Evolutionary conservation across 2,888 invertebrate species (phyloP).

Genomic region (Hofmannophila pseudospretella): DNA sequence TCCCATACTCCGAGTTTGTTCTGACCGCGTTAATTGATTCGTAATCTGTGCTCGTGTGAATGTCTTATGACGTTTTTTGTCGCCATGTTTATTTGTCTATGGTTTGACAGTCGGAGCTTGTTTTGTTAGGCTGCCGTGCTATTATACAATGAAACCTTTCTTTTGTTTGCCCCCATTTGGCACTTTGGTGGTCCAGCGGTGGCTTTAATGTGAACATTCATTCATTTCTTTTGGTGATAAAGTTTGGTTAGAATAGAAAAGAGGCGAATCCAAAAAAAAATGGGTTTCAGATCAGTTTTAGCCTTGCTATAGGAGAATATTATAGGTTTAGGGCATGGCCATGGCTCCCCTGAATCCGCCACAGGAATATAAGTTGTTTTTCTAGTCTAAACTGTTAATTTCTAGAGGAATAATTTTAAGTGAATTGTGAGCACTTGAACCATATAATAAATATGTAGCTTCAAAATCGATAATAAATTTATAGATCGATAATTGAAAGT

Average conservation of each 20-base stretch:
- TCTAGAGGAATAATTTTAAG: too few species aligned
- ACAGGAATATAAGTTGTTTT: too few species aligned
- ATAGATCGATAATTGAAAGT: too few species aligned
- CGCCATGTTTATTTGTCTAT: slow-evolving; percentile 24
- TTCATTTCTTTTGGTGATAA: not conserved
- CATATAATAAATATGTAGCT: too few species aligned
- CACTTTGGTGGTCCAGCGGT: slow-evolving; percentile 28
- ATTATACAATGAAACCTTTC: slow-evolving; percentile 15
- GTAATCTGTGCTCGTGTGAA: slow-evolving; percentile 61
- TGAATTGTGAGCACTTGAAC: too few species aligned
- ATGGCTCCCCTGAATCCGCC: too few species aligned
- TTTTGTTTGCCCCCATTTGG: slow-evolving; percentile 38
- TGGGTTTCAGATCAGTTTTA: too few species aligned
- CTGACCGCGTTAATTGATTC: slow-evolving; percentile 57
- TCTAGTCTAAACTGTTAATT: too few species aligned
- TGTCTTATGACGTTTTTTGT: slow-evolving; percentile 21
- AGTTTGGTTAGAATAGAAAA: not conserved
- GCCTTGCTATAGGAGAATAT: too few species aligned
- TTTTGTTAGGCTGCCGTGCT: slow-evolving; percentile 60
- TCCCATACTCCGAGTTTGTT: slow-evolving; percentile 53
- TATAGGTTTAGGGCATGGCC: too few species aligned
- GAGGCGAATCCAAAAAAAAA: too few species aligned
- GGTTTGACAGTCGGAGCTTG: slow-evolving; percentile 33
- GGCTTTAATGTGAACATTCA: slow-evolving; percentile 23
- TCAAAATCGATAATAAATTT: too few species aligned